Evolutionary conservation across 2,888 invertebrate genomes (phyloP).

Genomic region (Caenorhabditis imperialis): DNA sequence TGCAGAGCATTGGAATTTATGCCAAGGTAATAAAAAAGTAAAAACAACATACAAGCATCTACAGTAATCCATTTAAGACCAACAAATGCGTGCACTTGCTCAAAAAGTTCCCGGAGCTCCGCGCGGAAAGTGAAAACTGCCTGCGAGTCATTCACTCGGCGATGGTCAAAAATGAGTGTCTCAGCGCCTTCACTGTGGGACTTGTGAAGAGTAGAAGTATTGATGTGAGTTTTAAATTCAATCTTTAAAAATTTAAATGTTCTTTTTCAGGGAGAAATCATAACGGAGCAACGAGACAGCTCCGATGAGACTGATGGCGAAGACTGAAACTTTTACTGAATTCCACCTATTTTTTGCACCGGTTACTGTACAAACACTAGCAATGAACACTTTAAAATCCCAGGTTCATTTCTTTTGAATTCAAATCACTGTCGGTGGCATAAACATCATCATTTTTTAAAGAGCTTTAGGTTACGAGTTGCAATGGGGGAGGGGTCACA

Average conservation of each 20-base stretch:
- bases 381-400: background rate
- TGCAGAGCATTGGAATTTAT: slow-evolving; percentile 60
- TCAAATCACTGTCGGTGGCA: too few species aligned
- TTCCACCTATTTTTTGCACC: slow-evolving; percentile 3
- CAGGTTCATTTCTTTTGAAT: background rate
- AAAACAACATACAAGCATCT: background rate
- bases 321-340: too few species aligned
- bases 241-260: background rate
- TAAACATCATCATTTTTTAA: too few species aligned
- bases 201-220: slow-evolving; percentile 56
- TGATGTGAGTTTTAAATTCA: slow-evolving; percentile 42
- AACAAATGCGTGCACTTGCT: slow-evolving; percentile 46
- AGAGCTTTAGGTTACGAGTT: background rate
- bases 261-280: slow-evolving; percentile 35
- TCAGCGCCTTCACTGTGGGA: slow-evolving; percentile 61
- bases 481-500: slow-evolving; percentile 1
- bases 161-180: slow-evolving; percentile 57
- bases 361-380: too few species aligned
- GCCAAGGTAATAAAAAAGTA: slow-evolving; percentile 53
- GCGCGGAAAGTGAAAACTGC: slow-evolving; percentile 57
- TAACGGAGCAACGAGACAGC: slow-evolving; percentile 13
- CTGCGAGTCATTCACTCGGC: slow-evolving; percentile 58
- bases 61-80: slow-evolving; percentile 39
- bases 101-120: slow-evolving; percentile 59
- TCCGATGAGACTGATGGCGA: slow-evolving; percentile 18